These are phyloP conservation scores for Aphelocoma californica DNA, from an alignment of 2,797 vertebrate genomes.

Conservation along the genomic window DNA sequence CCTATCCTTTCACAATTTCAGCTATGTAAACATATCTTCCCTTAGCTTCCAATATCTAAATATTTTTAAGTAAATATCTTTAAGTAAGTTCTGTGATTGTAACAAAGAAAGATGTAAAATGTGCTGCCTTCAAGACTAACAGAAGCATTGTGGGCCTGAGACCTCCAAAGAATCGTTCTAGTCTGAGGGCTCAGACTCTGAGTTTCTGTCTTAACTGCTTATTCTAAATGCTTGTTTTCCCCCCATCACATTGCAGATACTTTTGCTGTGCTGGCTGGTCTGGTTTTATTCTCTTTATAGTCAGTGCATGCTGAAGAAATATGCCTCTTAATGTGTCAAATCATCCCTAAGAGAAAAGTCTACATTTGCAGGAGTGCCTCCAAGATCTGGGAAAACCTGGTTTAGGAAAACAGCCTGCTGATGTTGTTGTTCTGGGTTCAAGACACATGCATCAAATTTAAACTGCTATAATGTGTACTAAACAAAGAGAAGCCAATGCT, in stretches of 20 bases:
- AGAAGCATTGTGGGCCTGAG: neutral
- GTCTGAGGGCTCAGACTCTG: neutral
- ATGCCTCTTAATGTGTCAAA: neutral
- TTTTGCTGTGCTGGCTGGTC: neutral
- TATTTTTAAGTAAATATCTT: neutral
- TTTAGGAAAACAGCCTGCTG: neutral
- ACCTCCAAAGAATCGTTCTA: neutral
- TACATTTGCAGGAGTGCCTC: neutral
- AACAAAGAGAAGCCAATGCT: neutral
- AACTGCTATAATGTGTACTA: neutral
- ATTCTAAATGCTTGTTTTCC: neutral
- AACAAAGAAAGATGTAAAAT: neutral
- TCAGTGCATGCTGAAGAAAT: neutral
- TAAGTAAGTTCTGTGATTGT: neutral
- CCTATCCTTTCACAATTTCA: neutral
- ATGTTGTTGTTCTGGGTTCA: neutral
- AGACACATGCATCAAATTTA: neutral
- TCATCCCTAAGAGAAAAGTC: neutral
- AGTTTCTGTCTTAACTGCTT: neutral
- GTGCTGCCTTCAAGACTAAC: neutral
- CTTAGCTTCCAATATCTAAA: neutral
- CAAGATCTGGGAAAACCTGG: neutral
- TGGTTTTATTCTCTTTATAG: neutral
- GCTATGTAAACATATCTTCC: neutral
- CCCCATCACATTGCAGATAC: neutral